phyloP scores from a whole-genome alignment of 2,888 invertebrate genomes.

The Napeogenes inachia region DNA sequence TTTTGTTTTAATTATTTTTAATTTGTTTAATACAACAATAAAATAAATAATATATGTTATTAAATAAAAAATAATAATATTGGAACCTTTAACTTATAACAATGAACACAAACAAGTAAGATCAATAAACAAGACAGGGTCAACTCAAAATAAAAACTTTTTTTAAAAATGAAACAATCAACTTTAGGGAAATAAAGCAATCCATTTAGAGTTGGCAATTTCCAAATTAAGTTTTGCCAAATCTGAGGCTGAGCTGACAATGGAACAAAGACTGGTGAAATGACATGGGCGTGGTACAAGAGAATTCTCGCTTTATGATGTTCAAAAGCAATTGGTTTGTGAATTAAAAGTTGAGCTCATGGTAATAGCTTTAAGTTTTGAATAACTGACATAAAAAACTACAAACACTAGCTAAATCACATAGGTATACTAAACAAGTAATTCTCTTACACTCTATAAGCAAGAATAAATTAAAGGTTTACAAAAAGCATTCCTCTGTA shows the following conservation, averaged over 20 bases:
- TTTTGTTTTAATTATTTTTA: too few relatives aligned
- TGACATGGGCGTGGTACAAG: constrained; percentile 44
- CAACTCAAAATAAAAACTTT: constrained; percentile 13
- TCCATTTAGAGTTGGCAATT: constrained; percentile 45
- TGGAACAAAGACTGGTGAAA: constrained; percentile 49
- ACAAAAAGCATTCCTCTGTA: constrained; percentile 17
- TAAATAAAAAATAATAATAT: too few relatives aligned
- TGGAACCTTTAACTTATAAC: too few relatives aligned
- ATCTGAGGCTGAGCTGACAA: constrained; percentile 41
- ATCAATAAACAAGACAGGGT: constrained; percentile 28
- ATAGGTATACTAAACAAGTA: too few relatives aligned
- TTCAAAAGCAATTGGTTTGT: constrained; percentile 39
- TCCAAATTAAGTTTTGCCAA: constrained; percentile 46
- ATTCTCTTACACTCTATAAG: background rate
- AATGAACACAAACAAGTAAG: constrained; percentile 11
- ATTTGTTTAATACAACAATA: too few relatives aligned
- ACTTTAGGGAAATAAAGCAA: constrained; percentile 40
- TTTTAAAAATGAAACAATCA: constrained; percentile 21
- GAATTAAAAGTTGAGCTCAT: too few relatives aligned
- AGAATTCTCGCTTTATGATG: constrained; percentile 48
- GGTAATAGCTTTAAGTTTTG: too few relatives aligned
- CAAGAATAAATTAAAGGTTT: constrained; percentile 14
- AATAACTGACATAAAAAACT: too few relatives aligned
- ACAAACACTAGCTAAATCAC: too few relatives aligned
- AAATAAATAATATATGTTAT: too few relatives aligned